Evolutionary conservation across 2,113 vertebrate genomes (phyloP), one percentile per base, ranked within the genome.

Genomic region (Etheostoma cragini): DNA sequence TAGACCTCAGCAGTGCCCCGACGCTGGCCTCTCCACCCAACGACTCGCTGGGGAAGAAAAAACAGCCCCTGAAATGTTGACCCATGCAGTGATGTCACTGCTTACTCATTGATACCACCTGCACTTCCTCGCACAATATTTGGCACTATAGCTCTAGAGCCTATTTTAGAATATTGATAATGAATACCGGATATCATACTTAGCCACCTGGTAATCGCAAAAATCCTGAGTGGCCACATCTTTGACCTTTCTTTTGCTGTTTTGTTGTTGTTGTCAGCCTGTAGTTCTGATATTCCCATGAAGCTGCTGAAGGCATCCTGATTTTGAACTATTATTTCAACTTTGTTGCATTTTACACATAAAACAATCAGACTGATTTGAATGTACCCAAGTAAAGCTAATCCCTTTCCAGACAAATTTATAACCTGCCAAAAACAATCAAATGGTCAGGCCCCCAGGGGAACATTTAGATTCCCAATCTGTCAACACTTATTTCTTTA

Each of bases 101-200:
- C 11, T 56, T 35, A 61, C 11, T 65, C 35, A 47, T 1, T 17
- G 53, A 42, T 21, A 62, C 21, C 11, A 35, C 30, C 70, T 72
- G 66, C 56, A 60, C 56, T 61, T 30, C 33, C 38, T 79, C n/a
- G 4, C 56, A 84, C 30, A 66, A 54, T 26, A 47, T 24, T 30
- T 79, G 19, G 5, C 56, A 84, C 30, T 62, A 54, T 26, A 53
- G 52, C 21, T 17, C 2, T 8, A 12, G 13, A 65, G 15, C 1
- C 8, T 38, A 24, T 13, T 54, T 53, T 38, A 60, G 24, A 80
- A 24, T 45, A 46, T 63, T 57, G 72, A 0, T 63, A 35, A 62
- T 63, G 10, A 70, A 46, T 13, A 63, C 10, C 5, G 1, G 21
- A 47, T 12, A 16, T 22, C 1, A 52, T 19, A n/a, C 1, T 26